Base-by-base conservation (phyloP, 2,888 invertebrate genomes). In the Abscondita cerata region DNA sequence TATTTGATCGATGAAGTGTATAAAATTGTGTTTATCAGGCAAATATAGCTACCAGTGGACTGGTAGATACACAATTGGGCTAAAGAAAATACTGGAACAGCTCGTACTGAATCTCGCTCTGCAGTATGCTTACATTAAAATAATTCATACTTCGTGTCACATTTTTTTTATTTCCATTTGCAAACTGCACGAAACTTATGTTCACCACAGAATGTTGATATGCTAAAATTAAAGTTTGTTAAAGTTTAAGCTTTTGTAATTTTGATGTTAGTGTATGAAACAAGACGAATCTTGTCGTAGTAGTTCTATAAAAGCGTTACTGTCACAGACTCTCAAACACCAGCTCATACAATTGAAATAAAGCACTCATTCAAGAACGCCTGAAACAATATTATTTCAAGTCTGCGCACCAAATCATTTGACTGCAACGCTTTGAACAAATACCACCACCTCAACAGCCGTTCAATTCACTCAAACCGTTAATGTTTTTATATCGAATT, bases 301-400 rank as follows among this genome's bases (percentile, higher is more conserved):
- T 36, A 40, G 59, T 18, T 41, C 48, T 40, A 33, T 15, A 41
- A 41, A 11, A 25, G 60, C 50, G 41, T 40, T 38, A 33, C 46
- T 34, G 44, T 44, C 50, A 40, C 52, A 51, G 34, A 31, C 55
- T 25, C 50, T 34, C 48, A 47, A 59, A 47, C 44, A 54, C 51
- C 51, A 60, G 54, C 58, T 62, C 59, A 64, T 67, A 65, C 62
- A 63, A 62, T 68, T 64, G 61, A 65, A 66, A 63, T 68, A 65
- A 67, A 68, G 63, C 62, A 58, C 63, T 53, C 59, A 62, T 66
- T 64, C 59, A 62, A 59, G 52, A 51, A 53, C 64, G 64, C 59
- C 66, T 66, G 61, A 65, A 69, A 69, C 66, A 69, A 69, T 67
- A 69, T 69, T 69, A 66, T 67, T 64, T 53, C 64, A 64, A 65